Base-by-base conservation (phyloP, 2,797 vertebrate genomes). In the Cottoperca gobio region DNA sequence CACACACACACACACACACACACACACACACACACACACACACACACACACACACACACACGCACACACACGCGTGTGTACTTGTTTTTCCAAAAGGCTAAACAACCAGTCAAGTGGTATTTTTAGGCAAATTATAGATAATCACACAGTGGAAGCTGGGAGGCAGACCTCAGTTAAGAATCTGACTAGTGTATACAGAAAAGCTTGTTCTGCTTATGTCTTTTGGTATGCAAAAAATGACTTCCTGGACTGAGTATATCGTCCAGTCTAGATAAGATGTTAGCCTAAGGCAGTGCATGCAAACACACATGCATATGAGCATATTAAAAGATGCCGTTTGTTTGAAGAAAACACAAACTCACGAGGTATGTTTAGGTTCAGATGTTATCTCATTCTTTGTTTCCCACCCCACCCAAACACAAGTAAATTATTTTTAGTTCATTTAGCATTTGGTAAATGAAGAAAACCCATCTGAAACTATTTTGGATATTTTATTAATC, bases 61-160 rank as follows among this genome's bases (percentile, higher is more conserved):
- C n/a, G n/a, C n/a, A n/a, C n/a, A n/a, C n/a, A n/a, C n/a, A n/a
- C 43, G 76, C 42, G 23, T 16, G 66, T 68, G 67, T 54, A 52
- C 64, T 64, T 60, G 69, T 74, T 77, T 86, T 86, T 63, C 43
- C 73, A 58, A 62, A 81, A 52, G 73, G 53, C 55, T 66, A 63
- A 28, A 73, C 71, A 73, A 75, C 79, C 69, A 81, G 61, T 70
- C 21, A 48, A 76, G 74, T 70, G 62, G 54, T 84, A 79, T 85
- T 83, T 82, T 87, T 57, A 74, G 45, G 21, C 24, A 73, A 86
- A 85, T 86, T 85, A 85, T 48, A 82, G 64, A 84, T 74, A 81
- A 87, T 83, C 49, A 74, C 75, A 78, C 70, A 65, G 70, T 60
- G 46, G 74, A 53, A 70, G 57, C 31, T 48, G 64, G 33, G 42